These are phyloP conservation scores for Gnathonemus longibarbis DNA, from an alignment of 2,113 vertebrate genomes.

Conservation along the genomic window DNA sequence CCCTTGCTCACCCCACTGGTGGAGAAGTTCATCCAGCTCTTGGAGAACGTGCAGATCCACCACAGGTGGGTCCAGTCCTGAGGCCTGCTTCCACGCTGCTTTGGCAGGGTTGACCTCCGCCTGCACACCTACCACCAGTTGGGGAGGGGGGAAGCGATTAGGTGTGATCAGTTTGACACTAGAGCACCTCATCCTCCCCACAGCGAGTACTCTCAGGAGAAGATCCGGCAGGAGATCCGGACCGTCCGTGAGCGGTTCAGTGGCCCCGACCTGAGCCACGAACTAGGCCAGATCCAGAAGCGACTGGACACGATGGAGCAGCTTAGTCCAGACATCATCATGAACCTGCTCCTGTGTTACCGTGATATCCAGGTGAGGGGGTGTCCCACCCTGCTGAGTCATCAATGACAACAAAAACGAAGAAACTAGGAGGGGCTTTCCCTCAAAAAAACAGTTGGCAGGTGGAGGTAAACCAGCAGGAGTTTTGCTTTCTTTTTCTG, in stretches of 20 bases:
- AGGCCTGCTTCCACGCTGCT: background rate
- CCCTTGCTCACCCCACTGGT: slow-evolving; percentile 68
- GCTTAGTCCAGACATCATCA: slow-evolving; percentile 78
- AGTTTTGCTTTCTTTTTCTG: background rate
- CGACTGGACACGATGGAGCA: slow-evolving; percentile 83
- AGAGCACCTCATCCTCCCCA: background rate
- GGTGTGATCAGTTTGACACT: background rate
- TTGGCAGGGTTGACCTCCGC: background rate
- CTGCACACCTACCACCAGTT: background rate
- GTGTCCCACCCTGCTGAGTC: background rate
- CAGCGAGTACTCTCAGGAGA: slow-evolving; percentile 82
- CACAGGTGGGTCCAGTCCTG: slow-evolving; percentile 59
- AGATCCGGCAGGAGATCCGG: slow-evolving; percentile 72
- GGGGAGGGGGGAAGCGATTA: background rate
- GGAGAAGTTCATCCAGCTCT: slow-evolving; percentile 58
- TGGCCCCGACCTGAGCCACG: slow-evolving; percentile 67
- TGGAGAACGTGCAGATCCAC: slow-evolving; percentile 68
- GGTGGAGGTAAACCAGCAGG: background rate
- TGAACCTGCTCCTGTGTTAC: slow-evolving; percentile 82
- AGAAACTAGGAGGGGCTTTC: background rate
- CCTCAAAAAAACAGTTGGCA: background rate
- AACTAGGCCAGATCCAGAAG: slow-evolving; percentile 72
- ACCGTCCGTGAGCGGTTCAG: slow-evolving; percentile 70
- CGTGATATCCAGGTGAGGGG: slow-evolving; percentile 71
- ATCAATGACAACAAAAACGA: background rate